Base-by-base conservation (phyloP, 2,113 vertebrate genomes). In the Pseudopodoces humilis region DNA sequence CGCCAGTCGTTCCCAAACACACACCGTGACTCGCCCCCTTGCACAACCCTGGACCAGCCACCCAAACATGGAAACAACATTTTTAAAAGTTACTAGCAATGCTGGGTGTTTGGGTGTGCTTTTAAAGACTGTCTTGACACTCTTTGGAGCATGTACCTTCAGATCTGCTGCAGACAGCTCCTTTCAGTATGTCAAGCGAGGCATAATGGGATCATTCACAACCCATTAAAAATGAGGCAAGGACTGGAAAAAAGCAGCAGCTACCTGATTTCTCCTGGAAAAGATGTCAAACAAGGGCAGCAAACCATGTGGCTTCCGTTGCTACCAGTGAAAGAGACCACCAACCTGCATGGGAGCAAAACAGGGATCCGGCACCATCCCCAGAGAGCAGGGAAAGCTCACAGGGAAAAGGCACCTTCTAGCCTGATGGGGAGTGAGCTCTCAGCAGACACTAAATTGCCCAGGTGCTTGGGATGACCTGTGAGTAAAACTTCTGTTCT, bases 321-420 rank as follows among this genome's bases (percentile, higher is more conserved):
- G 28, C 35, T 85, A 28, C 14, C 56, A 39, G 33, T 4, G 17
- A 58, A 24, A 56, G 30, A 60, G 28, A 43, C 12, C 43, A 59
- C 27, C 68, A 60, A 50, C 18, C 33, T 28, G 25, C 3, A 3
- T 0, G 1, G 23, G 25, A 7, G 10, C 20, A 58, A 67, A 77
- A 33, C 0, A 0, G 11, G 39, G 33, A 35, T 21, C n/a, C 1
- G 0, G 46, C 70, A 18, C 2, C 16, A 20, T n/a, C 10, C 53
- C 31, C 16, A 33, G 62, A n/a, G 77, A 39, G 5, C 30, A 55
- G 39, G 56, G 24, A 80, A 43, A 8, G 19, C 15, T 63, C 33
- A 15, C 16, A 9, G 10, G 58, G 84, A 49, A 82, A 78, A 86
- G 6, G 6, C 0, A 0, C 12, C 18, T 67, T 72, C 53, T 11